Percentiles rank a stretch among this genome's conserved stretches.
phyloP scores from a whole-genome alignment of 2,113 vertebrate genomes.

The Burhinus bistriatus region DNA sequence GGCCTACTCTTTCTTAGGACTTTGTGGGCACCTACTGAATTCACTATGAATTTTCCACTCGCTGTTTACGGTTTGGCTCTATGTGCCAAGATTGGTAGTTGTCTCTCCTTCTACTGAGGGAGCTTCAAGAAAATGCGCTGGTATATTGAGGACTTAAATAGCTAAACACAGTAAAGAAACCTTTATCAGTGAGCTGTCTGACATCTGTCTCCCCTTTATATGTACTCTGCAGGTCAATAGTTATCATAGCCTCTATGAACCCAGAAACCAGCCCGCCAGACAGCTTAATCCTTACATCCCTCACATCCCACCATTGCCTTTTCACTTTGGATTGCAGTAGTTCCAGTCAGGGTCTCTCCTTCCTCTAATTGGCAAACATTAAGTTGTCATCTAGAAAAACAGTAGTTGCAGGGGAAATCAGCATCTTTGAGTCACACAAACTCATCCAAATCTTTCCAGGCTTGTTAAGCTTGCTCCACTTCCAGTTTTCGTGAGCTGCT shows the following conservation, averaged over 20 bases:
- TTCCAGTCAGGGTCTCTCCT: background rate
- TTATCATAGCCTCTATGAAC: background rate
- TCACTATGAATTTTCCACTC: background rate
- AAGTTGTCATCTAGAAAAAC: background rate
- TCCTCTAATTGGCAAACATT: background rate
- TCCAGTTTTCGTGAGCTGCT: background rate
- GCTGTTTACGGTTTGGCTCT: background rate
- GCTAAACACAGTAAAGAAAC: background rate
- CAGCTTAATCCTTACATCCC: background rate
- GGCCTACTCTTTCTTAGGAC: background rate
- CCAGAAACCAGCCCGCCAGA: background rate
- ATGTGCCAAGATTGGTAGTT: background rate
- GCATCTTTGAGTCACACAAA: background rate
- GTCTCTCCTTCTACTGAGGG: background rate
- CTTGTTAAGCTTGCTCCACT: background rate
- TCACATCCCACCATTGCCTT: background rate
- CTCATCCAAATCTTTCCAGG: background rate
- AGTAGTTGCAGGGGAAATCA: background rate
- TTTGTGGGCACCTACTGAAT: background rate
- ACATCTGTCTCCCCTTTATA: background rate
- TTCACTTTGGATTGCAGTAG: background rate
- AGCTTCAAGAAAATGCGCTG: background rate
- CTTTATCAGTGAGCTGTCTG: background rate
- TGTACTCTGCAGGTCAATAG: background rate
- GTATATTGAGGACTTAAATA: background rate